These are phyloP conservation scores for Dunckerocampus dactyliophorus DNA, from an alignment of 2,113 vertebrate species.

Conservation along the genomic window DNA sequence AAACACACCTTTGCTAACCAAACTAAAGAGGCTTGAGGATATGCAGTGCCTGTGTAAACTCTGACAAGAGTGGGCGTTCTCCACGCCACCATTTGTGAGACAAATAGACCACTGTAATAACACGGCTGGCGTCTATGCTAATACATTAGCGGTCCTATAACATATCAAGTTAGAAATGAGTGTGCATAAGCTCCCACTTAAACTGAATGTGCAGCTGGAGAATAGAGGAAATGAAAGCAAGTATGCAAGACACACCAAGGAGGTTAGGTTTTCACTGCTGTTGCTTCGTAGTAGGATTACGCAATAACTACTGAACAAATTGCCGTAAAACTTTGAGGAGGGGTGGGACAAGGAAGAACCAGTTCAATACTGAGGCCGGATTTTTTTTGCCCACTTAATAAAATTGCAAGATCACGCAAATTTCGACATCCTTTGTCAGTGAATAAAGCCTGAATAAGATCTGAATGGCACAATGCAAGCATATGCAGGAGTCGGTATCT, in stretches of 20 bases:
- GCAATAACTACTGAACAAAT: too few relatives aligned
- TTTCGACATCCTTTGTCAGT: too few relatives aligned
- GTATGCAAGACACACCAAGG: conserved; percentile 22
- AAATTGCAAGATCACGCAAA: too few relatives aligned
- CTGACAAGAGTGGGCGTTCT: conserved; percentile 35
- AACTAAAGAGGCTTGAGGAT: conserved; percentile 20
- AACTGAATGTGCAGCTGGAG: conserved; percentile 14
- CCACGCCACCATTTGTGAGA: conserved; percentile 29
- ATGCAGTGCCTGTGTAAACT: conserved; percentile 26
- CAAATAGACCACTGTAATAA: conserved; percentile 49
- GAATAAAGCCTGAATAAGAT: too few relatives aligned
- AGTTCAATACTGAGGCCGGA: too few relatives aligned
- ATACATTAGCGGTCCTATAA: conserved; percentile 31
- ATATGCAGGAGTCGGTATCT: too few relatives aligned
- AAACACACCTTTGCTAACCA: conserved; percentile 2
- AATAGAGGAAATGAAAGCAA: conserved; percentile 48
- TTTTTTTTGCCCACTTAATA: too few relatives aligned
- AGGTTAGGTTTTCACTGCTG: conserved; percentile 5
- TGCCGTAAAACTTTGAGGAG: too few relatives aligned
- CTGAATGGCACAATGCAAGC: too few relatives aligned
- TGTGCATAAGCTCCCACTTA: conserved; percentile 13
- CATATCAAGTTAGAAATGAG: conserved; percentile 36
- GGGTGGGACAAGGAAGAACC: too few relatives aligned
- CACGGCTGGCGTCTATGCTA: conserved; percentile 21
- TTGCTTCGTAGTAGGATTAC: too few relatives aligned